Base-by-base conservation (phyloP, 2,888 invertebrate genomes). In the Vannuccia rotundouncinata region DNA sequence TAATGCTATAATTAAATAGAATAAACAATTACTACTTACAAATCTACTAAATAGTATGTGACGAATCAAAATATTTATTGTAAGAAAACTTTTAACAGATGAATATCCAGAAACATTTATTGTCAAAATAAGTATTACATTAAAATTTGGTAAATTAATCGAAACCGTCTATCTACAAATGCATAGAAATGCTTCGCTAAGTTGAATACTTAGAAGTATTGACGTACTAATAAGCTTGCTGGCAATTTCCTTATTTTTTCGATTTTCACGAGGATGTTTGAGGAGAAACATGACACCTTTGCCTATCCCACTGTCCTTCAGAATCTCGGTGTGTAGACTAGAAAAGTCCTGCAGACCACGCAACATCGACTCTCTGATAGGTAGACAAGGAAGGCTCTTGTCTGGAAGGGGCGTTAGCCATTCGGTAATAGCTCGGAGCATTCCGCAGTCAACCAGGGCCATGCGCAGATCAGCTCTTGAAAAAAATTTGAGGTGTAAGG, bases 241-340 rank as follows among this genome's bases (percentile, higher is more conserved):
- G 82, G 96, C 95, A 79, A 92, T 91, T 86, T 93, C 93, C 85
- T 93, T 92, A 89, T 98, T 98, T 81, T 92, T 91, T 88, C 95
- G 95, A 0, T 94, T 94, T 90, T 99, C 99, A 88, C 93, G 94
- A 0, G 99, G 98, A 89, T 99, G 98, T 88, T 99, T 99, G 89
- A 95, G 98, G 78, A 99, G 90, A 89, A 98, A 97, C 99, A 99
- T 99, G 0, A 99, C 95, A 66, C 99, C 98, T 89, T 98, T 98
- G 80, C 98, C 98, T 83, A 98, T 95, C 29, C 97, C 97, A 2
- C 96, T 95, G 86, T 94, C 94, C 88, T 96, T 96, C 84, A 99
- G 90, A 81, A 94, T 92, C 66, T 92, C 91, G 87, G 94, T 93
- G 88, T 94, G 94, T 81, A 95, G 92, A 29, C 92, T 90, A 31